These are phyloP conservation scores for Agelastica alni DNA, from an alignment of 2,888 invertebrate genomes.

Conservation along the genomic window DNA sequence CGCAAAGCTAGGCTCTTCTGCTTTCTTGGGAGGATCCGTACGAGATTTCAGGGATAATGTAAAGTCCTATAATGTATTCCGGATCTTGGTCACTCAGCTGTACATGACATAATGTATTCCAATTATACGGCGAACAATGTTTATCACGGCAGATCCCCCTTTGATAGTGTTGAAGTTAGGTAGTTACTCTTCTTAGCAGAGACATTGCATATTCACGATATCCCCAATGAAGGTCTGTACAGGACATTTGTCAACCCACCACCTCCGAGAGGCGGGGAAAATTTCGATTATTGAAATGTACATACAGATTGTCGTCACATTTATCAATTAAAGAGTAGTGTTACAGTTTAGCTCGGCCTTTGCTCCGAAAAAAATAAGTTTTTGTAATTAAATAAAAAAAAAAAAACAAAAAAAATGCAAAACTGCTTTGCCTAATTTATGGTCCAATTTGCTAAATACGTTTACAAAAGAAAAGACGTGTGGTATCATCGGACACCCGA, in stretches of 20 bases:
- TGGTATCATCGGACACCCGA: too few species aligned
- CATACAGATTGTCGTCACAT: too few species aligned
- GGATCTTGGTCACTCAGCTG: constrained; percentile 48
- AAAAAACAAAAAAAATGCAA: too few species aligned
- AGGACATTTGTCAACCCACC: constrained; percentile 11
- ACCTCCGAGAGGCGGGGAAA: not conserved
- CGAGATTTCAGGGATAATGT: constrained; percentile 41
- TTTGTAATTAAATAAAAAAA: too few species aligned
- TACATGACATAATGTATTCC: constrained; percentile 48
- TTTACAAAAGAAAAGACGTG: too few species aligned
- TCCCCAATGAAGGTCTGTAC: constrained; percentile 14
- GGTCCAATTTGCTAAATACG: too few species aligned
- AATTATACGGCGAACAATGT: constrained; percentile 46
- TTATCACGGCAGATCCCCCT: constrained; percentile 38
- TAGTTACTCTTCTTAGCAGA: constrained; percentile 21
- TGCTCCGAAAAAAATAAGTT: too few species aligned
- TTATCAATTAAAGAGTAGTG: too few species aligned
- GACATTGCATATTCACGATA: constrained; percentile 24
- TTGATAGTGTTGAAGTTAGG: constrained; percentile 29
- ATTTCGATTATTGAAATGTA: constrained; percentile 1
- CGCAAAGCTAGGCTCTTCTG: constrained; percentile 17
- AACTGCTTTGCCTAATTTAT: too few species aligned
- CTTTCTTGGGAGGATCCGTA: constrained; percentile 36
- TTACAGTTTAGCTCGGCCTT: too few species aligned
- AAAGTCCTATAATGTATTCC: constrained; percentile 47